phyloP scores from a whole-genome alignment of 1,140 invertebrate genomes.

The Drosophila pruinosa region DNA sequence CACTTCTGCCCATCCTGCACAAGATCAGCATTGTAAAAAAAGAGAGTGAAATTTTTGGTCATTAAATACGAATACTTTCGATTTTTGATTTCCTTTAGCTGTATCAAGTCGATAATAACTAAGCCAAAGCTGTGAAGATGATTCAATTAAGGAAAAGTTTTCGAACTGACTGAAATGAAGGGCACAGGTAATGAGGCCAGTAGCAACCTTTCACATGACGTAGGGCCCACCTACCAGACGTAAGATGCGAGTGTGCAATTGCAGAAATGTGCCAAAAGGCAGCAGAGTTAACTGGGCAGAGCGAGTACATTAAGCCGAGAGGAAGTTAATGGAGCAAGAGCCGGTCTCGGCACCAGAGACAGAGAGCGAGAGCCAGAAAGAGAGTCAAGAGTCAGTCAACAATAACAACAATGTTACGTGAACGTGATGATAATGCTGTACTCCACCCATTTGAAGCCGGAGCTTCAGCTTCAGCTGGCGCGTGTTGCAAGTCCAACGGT shows the following conservation, averaged over 20 bases:
- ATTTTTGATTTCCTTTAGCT: no score
- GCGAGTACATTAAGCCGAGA: conserved; percentile 28
- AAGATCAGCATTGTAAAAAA: not conserved
- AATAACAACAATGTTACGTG: conserved; percentile 54
- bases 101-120: not conserved
- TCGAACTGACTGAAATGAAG: not conserved
- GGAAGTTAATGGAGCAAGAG: conserved; percentile 68
- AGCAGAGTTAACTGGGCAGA: conserved; percentile 4
- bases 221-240: not conserved
- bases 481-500: conserved; percentile 54
- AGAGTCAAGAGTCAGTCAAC: not conserved
- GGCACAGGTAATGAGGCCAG: conserved; percentile 1
- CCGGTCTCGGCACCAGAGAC: conserved; percentile 32
- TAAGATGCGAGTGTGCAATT: conserved; percentile 3
- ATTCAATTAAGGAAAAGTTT: not conserved
- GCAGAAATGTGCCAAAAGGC: conserved; percentile 52
- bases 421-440: conserved; percentile 29
- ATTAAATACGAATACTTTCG: no score
- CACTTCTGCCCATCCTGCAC: no score
- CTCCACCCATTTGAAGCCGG: conserved; percentile 14
- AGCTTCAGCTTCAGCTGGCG: conserved; percentile 22
- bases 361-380: not conserved
- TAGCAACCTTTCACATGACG: conserved; percentile 63
- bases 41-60: not conserved
- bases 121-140: not conserved